Percentiles rank a stretch among this genome's conserved stretches.
These are phyloP conservation scores for Mycetomoellerius zeteki DNA, from an alignment of 1,140 invertebrate genomes.

Conservation along the genomic window DNA sequence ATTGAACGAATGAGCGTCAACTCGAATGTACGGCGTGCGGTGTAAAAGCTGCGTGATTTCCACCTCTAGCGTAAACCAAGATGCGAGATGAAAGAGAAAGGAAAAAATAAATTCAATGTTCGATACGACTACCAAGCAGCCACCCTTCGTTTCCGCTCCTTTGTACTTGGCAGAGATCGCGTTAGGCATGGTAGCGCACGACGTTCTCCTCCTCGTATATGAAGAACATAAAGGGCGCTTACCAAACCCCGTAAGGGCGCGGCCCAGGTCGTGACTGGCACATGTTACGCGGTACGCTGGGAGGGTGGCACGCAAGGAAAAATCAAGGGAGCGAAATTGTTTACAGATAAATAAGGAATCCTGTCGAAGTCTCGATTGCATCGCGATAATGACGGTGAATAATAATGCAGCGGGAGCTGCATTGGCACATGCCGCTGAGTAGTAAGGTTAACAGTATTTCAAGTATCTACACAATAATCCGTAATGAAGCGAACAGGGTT, in stretches of 20 bases:
- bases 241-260: not conserved
- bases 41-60: conserved; percentile 46
- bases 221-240: conserved; percentile 53
- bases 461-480: conserved; percentile 30
- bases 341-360: conserved; percentile 31
- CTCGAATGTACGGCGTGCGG: not conserved
- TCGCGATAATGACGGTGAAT: not conserved
- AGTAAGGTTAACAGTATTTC: conserved; percentile 16
- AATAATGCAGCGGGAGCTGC: conserved; percentile 10
- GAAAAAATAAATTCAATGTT: conserved; percentile 63
- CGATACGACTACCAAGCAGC: conserved; percentile 44
- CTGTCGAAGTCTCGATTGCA: conserved; percentile 4
- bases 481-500: conserved; percentile 21
- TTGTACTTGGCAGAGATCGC: conserved; percentile 38
- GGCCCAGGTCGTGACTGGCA: conserved; percentile 31
- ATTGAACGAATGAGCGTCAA: conserved; percentile 43
- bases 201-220: conserved; percentile 37
- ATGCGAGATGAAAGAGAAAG: not conserved
- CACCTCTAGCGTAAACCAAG: conserved; percentile 14
- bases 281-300: conserved; percentile 28
- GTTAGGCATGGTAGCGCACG: conserved; percentile 37
- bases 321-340: conserved; percentile 22
- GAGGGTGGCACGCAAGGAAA: conserved; percentile 44
- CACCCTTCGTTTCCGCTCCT: conserved; percentile 67
- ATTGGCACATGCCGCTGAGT: not conserved